A percentile compares a stretch with the other conserved stretches of the same genome.
phyloP scores from a whole-genome alignment of 2,113 vertebrate genomes.

The Notiomystis cincta region DNA sequence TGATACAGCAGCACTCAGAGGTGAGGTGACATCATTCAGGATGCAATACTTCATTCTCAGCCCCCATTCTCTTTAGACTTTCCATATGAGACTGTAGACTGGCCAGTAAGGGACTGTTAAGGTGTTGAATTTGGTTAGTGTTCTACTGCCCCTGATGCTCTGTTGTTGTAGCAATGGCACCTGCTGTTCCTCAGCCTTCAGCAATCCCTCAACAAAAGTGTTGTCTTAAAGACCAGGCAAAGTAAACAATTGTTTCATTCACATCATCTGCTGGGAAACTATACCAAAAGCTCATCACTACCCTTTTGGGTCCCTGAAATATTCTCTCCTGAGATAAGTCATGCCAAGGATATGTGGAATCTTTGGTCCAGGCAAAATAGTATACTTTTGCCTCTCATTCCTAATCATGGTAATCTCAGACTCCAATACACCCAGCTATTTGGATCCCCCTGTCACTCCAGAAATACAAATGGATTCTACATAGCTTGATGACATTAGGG shows the following conservation, averaged over 20 bases:
- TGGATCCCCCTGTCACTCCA: background rate
- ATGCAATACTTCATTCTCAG: background rate
- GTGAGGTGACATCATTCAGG: background rate
- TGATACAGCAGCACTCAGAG: background rate
- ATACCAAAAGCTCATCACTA: background rate
- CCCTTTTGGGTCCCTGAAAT: background rate
- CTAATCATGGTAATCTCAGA: background rate
- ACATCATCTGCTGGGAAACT: background rate
- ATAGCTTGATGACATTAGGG: too few relatives aligned
- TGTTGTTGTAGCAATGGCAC: background rate
- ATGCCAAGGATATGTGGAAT: background rate
- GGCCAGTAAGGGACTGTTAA: background rate
- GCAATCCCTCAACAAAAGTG: background rate
- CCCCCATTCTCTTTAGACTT: background rate
- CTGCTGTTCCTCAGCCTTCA: background rate
- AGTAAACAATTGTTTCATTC: background rate
- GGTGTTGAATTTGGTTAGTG: background rate
- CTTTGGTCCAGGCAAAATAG: background rate
- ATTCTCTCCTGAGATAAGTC: background rate
- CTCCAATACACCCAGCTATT: background rate
- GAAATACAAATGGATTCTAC: background rate
- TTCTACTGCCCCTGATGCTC: background rate
- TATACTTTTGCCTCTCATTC: background rate
- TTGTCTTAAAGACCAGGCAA: background rate
- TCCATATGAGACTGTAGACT: too few relatives aligned